Conservation (phyloP, 2,888 invertebrate species). For the Nephrotoma flavescens region DNA sequence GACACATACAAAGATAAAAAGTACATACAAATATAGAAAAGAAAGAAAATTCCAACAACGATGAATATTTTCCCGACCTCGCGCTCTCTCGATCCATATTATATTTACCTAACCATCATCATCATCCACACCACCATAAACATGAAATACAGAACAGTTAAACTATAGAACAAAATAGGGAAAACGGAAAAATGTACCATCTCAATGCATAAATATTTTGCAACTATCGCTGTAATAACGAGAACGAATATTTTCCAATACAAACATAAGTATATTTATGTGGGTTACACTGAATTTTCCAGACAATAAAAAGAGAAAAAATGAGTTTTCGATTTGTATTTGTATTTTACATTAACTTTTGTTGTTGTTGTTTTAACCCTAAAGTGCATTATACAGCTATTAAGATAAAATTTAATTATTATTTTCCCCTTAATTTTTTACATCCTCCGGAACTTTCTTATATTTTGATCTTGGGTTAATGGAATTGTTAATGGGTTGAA, state of each 20-base stretch:
- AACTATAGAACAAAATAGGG: not conserved
- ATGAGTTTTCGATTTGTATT: not conserved
- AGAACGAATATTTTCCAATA: not conserved
- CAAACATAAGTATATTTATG: not conserved
- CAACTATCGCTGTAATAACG: not conserved
- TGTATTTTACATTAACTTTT: not conserved
- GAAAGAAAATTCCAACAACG: not conserved
- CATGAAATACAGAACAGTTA: not conserved
- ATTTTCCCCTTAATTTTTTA: not conserved
- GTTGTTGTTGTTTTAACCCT: not conserved
- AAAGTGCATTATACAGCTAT: not conserved
- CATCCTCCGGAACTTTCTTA: not conserved
- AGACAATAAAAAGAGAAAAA: not conserved
- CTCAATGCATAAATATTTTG: not conserved
- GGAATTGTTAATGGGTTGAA: not conserved
- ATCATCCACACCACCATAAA: not conserved
- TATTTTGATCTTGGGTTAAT: not conserved
- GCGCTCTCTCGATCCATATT: not conserved
- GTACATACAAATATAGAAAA: not conserved
- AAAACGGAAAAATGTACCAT: not conserved
- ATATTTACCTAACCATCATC: not conserved
- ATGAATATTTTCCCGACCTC: not conserved
- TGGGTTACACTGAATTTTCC: not conserved
- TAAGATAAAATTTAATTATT: not conserved
- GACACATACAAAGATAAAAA: not conserved